Percentiles rank a stretch among this genome's conserved stretches.
Conservation (phyloP, 2,797 vertebrate genomes). For the Hoplostethus mediterraneus region DNA sequence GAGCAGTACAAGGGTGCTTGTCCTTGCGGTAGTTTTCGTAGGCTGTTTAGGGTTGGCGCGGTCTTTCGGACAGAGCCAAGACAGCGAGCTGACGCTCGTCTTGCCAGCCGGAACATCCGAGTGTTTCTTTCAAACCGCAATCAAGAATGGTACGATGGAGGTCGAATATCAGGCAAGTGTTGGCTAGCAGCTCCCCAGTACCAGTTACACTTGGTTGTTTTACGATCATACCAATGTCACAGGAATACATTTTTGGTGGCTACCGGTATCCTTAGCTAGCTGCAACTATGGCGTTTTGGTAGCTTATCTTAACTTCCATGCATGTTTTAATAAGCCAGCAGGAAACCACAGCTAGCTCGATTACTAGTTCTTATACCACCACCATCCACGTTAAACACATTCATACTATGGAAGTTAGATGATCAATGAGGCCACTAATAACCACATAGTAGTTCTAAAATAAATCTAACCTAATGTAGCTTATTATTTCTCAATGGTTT, state of each 20-base stretch:
- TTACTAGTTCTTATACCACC: too few species aligned
- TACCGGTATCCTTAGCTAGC: conserved; percentile 19
- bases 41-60: too few species aligned
- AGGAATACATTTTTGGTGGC: too few species aligned
- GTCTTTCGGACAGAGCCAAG: conserved; percentile 78
- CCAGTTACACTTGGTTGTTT: background rate
- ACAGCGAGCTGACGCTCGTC: conserved; percentile 91
- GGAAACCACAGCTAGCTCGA: background rate
- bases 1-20: background rate
- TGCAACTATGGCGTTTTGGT: too few species aligned
- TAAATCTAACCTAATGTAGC: too few species aligned
- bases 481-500: too few species aligned
- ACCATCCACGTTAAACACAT: background rate
- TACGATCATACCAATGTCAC: background rate
- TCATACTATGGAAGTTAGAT: background rate
- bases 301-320: background rate
- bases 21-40: conserved; percentile 31
- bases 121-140: conserved; percentile 90
- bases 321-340: background rate
- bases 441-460: too few species aligned
- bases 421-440: too few species aligned
- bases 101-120: conserved; percentile 88
- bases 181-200: background rate
- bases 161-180: conserved; percentile 91
- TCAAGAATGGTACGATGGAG: conserved; percentile 88